phyloP scores from a whole-genome alignment of 2,888 invertebrate species.

The Drosophila anomalata region DNA sequence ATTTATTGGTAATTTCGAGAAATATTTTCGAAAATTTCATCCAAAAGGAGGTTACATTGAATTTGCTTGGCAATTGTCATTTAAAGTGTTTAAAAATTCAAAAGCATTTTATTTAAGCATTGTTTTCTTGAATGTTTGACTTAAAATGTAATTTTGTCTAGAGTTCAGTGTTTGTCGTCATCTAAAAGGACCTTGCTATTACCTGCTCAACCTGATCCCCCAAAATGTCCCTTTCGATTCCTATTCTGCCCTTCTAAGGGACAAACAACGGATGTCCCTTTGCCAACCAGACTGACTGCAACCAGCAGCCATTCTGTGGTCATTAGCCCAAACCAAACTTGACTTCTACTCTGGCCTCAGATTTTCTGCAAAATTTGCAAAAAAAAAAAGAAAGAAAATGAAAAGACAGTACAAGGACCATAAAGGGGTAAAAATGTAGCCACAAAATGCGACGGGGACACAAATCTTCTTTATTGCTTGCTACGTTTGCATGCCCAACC shows the following conservation, averaged over 20 bases:
- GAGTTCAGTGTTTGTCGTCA: not conserved
- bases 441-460: constrained; percentile 76
- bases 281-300: constrained; percentile 58
- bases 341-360: constrained; percentile 65
- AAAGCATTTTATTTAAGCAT: not conserved
- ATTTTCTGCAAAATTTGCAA: constrained; percentile 73
- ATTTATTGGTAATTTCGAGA: not conserved
- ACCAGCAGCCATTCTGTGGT: constrained; percentile 73
- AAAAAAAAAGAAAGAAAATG: constrained; percentile 45
- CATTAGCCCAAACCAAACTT: constrained; percentile 79
- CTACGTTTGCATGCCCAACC: constrained; percentile 72
- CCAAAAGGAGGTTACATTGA: no score
- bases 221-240: not conserved
- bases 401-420: constrained; percentile 14
- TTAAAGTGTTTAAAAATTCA: no score
- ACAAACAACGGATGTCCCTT: constrained; percentile 9
- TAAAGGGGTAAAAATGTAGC: constrained; percentile 51
- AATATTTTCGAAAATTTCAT: not conserved
- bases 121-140: not conserved
- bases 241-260: not conserved
- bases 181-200: constrained; percentile 45
- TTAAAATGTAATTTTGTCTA: not conserved
- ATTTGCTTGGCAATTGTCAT: no score
- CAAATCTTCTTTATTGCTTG: constrained; percentile 77
- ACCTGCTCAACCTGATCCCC: constrained; percentile 36